Percentiles rank a stretch among this genome's conserved stretches.
phyloP scores from a whole-genome alignment of 2,797 vertebrate species.

The Eutrigla gurnardus region DNA sequence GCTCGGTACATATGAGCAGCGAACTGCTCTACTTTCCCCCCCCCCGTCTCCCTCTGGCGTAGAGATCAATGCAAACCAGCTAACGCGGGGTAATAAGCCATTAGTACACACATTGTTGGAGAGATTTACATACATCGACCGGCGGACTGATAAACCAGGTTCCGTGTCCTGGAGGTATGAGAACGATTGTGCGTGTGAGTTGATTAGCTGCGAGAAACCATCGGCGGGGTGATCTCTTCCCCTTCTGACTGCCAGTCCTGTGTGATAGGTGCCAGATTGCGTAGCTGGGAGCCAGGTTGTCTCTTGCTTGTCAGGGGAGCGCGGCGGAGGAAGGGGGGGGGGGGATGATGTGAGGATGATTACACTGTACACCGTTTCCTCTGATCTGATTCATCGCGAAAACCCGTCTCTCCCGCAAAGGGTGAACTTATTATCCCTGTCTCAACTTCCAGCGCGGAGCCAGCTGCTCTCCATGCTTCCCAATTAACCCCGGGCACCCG shows the following conservation, averaged over 20 bases:
- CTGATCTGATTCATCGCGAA: conserved; percentile 81
- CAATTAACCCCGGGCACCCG: conserved; percentile 83
- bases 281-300: conserved; percentile 79
- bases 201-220: conserved; percentile 66
- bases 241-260: conserved; percentile 61
- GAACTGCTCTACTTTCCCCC: conserved; percentile 65
- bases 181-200: conserved; percentile 72
- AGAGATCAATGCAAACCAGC: conserved; percentile 87
- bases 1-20: conserved; percentile 69
- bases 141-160: conserved; percentile 72
- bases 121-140: conserved; percentile 84
- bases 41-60: conserved; percentile 71
- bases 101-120: conserved; percentile 83
- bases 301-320: conserved; percentile 73
- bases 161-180: conserved; percentile 74
- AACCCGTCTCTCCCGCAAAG: conserved; percentile 75
- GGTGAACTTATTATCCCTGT: conserved; percentile 83
- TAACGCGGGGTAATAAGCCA: conserved; percentile 82
- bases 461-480: conserved; percentile 83
- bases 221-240: conserved; percentile 54
- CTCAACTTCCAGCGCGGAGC: conserved; percentile 76
- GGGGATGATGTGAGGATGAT: conserved; percentile 71
- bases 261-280: conserved; percentile 81
- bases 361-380: conserved; percentile 75
- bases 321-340: conserved; percentile 44